Conservation (phyloP, 2,113 vertebrate genomes). For the Oryzias celebensis region DNA sequence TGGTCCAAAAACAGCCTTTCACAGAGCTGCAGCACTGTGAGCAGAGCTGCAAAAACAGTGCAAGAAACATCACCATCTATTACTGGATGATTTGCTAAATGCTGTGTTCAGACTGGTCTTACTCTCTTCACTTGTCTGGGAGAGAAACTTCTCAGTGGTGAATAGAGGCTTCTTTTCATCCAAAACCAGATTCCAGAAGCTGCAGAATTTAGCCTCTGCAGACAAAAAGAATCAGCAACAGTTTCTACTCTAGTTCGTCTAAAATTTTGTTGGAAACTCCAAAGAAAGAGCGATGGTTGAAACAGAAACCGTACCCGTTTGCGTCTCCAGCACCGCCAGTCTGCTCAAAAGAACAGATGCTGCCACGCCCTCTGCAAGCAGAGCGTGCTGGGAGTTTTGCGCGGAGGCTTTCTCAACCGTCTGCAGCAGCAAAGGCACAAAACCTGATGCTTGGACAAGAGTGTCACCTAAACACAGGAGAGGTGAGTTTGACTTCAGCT, state of each 20-base stretch:
- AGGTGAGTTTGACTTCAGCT: not conserved
- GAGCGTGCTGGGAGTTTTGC: constrained; percentile 88
- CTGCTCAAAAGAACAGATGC: constrained; percentile 89
- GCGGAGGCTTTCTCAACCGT: constrained; percentile 90
- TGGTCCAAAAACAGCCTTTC: constrained; percentile 93
- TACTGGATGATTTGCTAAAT: too few species aligned
- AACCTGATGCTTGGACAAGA: constrained; percentile 82
- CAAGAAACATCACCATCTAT: not conserved
- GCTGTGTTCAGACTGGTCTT: constrained; percentile 35
- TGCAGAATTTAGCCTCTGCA: constrained; percentile 86
- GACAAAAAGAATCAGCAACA: constrained; percentile 14
- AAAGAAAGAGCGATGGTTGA: not conserved
- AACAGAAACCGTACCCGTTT: constrained; percentile 80
- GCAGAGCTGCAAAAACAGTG: constrained; percentile 59
- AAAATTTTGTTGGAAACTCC: not conserved
- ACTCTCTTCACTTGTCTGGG: constrained; percentile 90
- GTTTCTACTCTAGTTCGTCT: not conserved
- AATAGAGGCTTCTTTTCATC: constrained; percentile 96
- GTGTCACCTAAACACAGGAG: constrained; percentile 82
- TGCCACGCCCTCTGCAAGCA: constrained; percentile 86
- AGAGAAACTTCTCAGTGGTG: constrained; percentile 94
- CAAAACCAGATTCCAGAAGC: constrained; percentile 90
- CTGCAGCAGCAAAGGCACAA: constrained; percentile 87
- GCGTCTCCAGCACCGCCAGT: constrained; percentile 83
- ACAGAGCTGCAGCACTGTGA: constrained; percentile 86